Conservation (phyloP, 2,113 vertebrate genomes). For the Daubentonia madagascariensis region DNA sequence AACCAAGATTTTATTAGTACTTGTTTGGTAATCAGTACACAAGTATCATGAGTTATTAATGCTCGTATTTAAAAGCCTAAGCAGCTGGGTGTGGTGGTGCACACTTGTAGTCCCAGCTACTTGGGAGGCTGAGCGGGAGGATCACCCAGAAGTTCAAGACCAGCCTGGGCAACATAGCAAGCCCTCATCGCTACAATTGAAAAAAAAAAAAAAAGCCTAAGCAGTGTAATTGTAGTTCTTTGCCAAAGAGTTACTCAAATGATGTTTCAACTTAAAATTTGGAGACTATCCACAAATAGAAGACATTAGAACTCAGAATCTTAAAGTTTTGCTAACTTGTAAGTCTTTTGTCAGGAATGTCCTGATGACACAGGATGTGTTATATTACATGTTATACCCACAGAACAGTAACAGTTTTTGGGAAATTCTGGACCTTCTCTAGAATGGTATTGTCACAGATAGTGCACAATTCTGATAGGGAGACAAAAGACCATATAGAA, state of each 20-base stretch:
- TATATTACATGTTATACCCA: neutral
- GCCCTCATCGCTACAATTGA: too few relatives aligned
- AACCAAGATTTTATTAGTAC: neutral
- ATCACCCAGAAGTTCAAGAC: too few relatives aligned
- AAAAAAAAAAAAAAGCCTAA: neutral
- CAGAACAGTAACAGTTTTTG: neutral
- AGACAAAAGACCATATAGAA: neutral
- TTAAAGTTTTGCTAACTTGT: neutral
- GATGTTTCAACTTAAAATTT: neutral
- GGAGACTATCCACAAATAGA: neutral
- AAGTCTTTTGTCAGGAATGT: neutral
- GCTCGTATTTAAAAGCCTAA: neutral
- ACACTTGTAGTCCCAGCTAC: too few relatives aligned
- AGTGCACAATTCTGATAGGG: neutral
- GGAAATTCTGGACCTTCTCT: neutral
- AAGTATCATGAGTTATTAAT: neutral
- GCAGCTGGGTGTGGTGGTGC: too few relatives aligned
- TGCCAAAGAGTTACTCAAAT: neutral
- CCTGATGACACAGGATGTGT: neutral
- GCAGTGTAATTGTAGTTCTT: neutral
- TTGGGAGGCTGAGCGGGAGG: too few relatives aligned
- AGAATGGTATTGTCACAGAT: neutral
- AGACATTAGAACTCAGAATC: neutral
- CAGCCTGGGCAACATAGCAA: too few relatives aligned
- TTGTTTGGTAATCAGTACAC: neutral